These are phyloP conservation scores for Xyrauchen texanus DNA, from an alignment of 2,113 vertebrate genomes.

Conservation along the genomic window DNA sequence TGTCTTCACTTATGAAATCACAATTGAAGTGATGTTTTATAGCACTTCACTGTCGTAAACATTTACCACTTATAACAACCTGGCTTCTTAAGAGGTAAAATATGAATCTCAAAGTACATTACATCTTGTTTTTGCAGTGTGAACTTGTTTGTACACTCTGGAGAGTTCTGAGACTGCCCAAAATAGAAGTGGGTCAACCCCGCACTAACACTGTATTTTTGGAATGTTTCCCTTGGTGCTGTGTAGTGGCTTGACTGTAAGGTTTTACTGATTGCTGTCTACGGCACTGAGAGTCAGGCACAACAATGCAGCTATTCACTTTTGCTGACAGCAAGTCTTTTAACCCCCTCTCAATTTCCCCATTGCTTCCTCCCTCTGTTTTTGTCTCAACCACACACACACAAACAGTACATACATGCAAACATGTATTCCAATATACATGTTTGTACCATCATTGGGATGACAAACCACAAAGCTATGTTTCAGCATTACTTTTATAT, in stretches of 20 bases:
- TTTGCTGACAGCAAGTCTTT: slow-evolving; percentile 38
- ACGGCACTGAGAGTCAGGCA: slow-evolving; percentile 18
- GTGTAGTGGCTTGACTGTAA: slow-evolving; percentile 2
- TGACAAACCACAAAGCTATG: neutral
- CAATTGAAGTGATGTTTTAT: too few relatives aligned
- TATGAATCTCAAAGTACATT: too few relatives aligned
- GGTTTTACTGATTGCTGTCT: slow-evolving; percentile 41
- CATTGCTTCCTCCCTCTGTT: neutral
- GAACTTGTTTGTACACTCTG: slow-evolving; percentile 36
- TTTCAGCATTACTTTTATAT: neutral
- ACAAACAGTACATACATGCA: neutral
- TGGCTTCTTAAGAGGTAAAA: too few relatives aligned
- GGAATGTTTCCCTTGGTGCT: slow-evolving; percentile 29
- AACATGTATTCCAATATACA: neutral
- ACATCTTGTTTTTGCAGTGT: slow-evolving; percentile 20
- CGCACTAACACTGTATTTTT: slow-evolving; percentile 26
- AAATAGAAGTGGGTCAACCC: slow-evolving; percentile 43
- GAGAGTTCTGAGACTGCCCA: slow-evolving; percentile 21
- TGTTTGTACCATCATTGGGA: neutral
- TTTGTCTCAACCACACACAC: neutral
- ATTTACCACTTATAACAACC: too few relatives aligned
- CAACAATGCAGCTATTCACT: slow-evolving; percentile 35
- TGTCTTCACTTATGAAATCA: too few relatives aligned
- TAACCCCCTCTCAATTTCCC: slow-evolving; percentile 16
- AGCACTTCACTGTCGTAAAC: too few relatives aligned